phyloP scores from a whole-genome alignment of 2,888 invertebrate genomes.

The Litoditis marina region DNA sequence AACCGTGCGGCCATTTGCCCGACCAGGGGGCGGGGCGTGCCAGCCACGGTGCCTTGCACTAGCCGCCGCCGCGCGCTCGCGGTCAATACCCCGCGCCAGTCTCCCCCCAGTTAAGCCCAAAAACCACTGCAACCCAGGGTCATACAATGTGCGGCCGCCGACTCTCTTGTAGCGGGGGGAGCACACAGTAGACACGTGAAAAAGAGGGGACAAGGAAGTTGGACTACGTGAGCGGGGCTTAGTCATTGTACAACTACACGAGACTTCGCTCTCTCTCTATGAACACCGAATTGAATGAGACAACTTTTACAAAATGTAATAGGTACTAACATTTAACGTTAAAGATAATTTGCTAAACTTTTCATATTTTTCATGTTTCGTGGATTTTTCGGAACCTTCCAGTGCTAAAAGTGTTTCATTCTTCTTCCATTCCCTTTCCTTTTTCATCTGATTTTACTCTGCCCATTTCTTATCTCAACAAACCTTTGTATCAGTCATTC shows the following conservation, averaged over 20 bases:
- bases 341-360: no score
- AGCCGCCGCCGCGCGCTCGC: slow-evolving; percentile 6
- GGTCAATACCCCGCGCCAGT: slow-evolving; percentile 16
- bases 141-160: slow-evolving; percentile 3
- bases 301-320: no score
- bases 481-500: no score
- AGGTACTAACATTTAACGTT: no score
- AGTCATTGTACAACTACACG: background rate
- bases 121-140: background rate
- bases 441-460: background rate
- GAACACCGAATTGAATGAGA: no score
- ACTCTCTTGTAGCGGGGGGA: background rate
- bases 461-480: no score
- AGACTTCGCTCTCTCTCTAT: background rate
- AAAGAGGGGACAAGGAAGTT: background rate
- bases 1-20: slow-evolving; percentile 20
- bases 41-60: slow-evolving; percentile 17
- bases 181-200: background rate
- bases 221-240: background rate
- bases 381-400: no score
- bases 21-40: slow-evolving; percentile 13
- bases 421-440: no score
- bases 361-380: no score
- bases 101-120: background rate
- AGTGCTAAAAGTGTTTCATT: no score